These are phyloP conservation scores for Rhingia rostrata DNA, from an alignment of 2,888 invertebrate species.

Conservation along the genomic window DNA sequence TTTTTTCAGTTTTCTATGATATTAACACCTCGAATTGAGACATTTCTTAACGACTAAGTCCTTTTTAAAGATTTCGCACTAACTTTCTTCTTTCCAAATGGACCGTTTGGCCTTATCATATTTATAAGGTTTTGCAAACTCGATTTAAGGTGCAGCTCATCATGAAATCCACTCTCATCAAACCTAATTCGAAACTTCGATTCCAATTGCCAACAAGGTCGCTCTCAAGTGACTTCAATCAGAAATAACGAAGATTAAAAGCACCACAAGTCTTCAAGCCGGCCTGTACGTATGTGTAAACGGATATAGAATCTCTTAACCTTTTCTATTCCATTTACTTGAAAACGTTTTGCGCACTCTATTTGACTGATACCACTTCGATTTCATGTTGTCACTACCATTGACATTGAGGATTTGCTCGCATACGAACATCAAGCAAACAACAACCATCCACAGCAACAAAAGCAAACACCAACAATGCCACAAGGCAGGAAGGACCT, in stretches of 20 bases:
- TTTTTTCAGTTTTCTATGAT: too few relatives aligned
- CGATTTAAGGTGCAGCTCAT: background rate
- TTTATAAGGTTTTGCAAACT: too few relatives aligned
- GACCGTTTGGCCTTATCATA: too few relatives aligned
- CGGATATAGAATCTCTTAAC: conserved; percentile 15
- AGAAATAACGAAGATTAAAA: conserved; percentile 56
- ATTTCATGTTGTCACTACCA: conserved; percentile 53
- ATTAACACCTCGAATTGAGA: too few relatives aligned
- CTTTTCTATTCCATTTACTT: conserved; percentile 72
- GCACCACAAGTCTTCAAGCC: background rate
- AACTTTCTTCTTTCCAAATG: too few relatives aligned
- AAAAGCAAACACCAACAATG: conserved; percentile 40
- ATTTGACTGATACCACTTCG: conserved; percentile 64
- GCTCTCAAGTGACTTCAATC: conserved; percentile 76
- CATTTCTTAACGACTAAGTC: too few relatives aligned
- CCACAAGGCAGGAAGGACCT: conserved; percentile 61
- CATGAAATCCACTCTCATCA: background rate
- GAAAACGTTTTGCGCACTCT: conserved; percentile 64
- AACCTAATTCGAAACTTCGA: conserved; percentile 75
- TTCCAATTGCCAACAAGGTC: conserved; percentile 76
- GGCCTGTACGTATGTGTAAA: background rate
- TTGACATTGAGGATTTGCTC: conserved; percentile 37
- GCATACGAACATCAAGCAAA: conserved; percentile 53
- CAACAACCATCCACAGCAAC: conserved; percentile 47
- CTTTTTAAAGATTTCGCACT: too few relatives aligned